A percentile compares a stretch with the other conserved stretches of the same genome.
phyloP scores from a whole-genome alignment of 2,797 vertebrate species.

The Tapirus indicus region DNA sequence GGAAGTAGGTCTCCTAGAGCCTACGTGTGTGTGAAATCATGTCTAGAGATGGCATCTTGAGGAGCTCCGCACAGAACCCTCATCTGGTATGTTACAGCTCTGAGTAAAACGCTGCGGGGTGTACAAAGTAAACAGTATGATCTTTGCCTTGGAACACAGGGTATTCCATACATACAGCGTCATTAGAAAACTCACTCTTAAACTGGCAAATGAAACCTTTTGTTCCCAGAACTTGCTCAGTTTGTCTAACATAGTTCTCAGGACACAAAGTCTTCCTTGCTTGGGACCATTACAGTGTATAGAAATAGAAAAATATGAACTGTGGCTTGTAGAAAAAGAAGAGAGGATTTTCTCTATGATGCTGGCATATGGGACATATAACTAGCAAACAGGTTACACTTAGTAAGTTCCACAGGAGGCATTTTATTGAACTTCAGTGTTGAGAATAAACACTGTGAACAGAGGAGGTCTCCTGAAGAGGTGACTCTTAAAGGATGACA shows the following conservation, averaged over 20 bases:
- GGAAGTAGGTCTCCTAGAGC: neutral
- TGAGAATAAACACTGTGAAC: neutral
- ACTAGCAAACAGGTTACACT: neutral
- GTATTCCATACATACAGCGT: neutral
- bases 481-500: neutral
- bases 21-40: too few species aligned
- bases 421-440: neutral
- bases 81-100: neutral
- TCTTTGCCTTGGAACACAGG: neutral
- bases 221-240: neutral
- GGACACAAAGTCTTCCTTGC: neutral
- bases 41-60: neutral
- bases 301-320: slow-evolving; percentile 13
- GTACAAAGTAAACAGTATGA: neutral
- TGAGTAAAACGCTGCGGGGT: neutral
- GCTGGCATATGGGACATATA: neutral
- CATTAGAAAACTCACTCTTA: neutral
- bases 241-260: slow-evolving; percentile 29
- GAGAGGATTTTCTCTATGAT: neutral
- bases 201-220: neutral
- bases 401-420: neutral
- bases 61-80: neutral
- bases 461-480: neutral
- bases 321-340: slow-evolving; percentile 2
- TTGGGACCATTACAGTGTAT: neutral